phyloP scores from a whole-genome alignment of 2,797 vertebrate species.

The Sciaenops ocellatus region DNA sequence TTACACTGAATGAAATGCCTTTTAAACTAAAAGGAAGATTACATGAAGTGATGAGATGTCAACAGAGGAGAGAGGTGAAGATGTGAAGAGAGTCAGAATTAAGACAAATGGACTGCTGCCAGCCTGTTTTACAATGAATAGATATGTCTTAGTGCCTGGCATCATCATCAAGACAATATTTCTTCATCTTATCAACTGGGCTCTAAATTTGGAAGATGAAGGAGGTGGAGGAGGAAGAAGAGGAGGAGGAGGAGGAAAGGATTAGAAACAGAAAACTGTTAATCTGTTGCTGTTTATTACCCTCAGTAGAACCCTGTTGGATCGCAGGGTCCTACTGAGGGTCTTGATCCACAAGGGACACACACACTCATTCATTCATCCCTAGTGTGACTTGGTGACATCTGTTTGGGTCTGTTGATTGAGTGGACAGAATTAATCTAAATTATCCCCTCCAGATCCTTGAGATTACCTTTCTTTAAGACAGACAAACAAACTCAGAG shows the following conservation, averaged over 20 bases:
- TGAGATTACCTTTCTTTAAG: conserved; percentile 56
- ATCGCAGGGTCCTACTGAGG: conserved; percentile 26
- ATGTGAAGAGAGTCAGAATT: conserved; percentile 2
- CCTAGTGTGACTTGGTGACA: conserved; percentile 65
- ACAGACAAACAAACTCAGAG: conserved; percentile 51
- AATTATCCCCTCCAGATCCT: conserved; percentile 50
- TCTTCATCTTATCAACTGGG: conserved; percentile 38
- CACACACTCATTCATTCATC: conserved; percentile 50
- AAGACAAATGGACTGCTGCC: conserved; percentile 14
- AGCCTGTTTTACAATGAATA: conserved; percentile 37
- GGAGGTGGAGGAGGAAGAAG: conserved; percentile 16
- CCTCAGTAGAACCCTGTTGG: background rate
- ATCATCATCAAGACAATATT: conserved; percentile 15
- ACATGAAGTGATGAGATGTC: background rate
- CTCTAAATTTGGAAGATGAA: conserved; percentile 20
- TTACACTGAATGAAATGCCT: background rate
- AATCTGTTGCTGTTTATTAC: conserved; percentile 54
- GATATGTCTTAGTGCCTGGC: background rate
- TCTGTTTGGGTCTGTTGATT: conserved; percentile 70
- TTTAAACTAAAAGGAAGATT: conserved; percentile 19
- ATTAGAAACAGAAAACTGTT: conserved; percentile 47
- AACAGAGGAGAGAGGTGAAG: background rate
- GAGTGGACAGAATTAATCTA: conserved; percentile 62
- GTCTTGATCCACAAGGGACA: conserved; percentile 3
- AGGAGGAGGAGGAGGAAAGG: conserved; percentile 26